Conservation (phyloP, 2,797 vertebrate species). For the Onychomys leucogaster region DNA sequence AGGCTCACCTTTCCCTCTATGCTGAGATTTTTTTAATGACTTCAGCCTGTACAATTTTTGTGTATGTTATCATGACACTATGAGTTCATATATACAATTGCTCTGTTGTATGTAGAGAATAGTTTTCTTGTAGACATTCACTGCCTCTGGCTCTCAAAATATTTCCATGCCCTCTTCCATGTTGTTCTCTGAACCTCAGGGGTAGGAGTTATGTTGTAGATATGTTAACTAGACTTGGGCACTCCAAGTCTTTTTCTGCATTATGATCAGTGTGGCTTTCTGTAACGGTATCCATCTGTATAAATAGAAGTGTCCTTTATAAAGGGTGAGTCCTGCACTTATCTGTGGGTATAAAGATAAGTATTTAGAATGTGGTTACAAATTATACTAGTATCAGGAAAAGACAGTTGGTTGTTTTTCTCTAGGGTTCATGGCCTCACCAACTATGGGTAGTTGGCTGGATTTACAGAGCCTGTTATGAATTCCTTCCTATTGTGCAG, state of each 20-base stretch:
- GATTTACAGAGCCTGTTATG: neutral
- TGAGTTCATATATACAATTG: neutral
- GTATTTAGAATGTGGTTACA: neutral
- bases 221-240: neutral
- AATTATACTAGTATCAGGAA: neutral
- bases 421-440: neutral
- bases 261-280: neutral
- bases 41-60: neutral
- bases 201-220: neutral
- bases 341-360: neutral
- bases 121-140: neutral
- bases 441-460: neutral
- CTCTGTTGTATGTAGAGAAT: neutral
- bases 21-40: neutral
- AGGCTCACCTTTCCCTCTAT: neutral
- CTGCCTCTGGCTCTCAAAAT: neutral
- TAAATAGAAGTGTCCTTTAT: neutral
- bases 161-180: neutral
- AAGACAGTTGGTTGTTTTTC: neutral
- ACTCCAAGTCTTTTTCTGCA: neutral
- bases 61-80: neutral
- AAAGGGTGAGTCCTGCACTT: neutral
- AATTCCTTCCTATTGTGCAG: neutral
- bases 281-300: neutral
- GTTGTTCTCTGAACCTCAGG: neutral